Evolutionary conservation across 2,888 invertebrate genomes (phyloP), one percentile per base, ranked within the genome.

Genomic region (Xestia rhomboidea): DNA sequence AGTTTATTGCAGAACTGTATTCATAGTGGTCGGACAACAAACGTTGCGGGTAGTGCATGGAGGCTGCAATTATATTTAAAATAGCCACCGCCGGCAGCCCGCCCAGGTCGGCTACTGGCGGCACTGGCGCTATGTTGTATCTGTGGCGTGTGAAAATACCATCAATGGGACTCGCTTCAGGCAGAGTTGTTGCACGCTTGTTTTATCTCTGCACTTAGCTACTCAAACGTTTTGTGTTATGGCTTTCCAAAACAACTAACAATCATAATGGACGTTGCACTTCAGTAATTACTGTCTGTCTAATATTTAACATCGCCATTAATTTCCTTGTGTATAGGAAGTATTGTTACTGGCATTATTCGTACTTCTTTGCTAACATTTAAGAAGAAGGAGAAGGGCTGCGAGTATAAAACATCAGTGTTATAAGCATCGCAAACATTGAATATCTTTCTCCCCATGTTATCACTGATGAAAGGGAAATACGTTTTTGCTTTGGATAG

Each of bases 61-160:
- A 79, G 86, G 84, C 90, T 90, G 91, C 91, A 93, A 93, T 94
- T 93, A 93, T 89, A 91, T 92, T 92, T 89, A 92, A 92, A 94
- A 93, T 92, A 92, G 89, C 89, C 81, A 79, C 79, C 87, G 84
- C 78, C 81, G 81, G 38, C 44, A 78, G 91, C 89, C 92, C 91
- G 90, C 92, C 89, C 92, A 92, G 86, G 90, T 85, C 76, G 91
- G 79, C 86, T 85, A 82, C 87, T 77, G 79, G 74, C 77, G 66
- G 34, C 27, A 30, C 41, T 67, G 69, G 46, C 51, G 67, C 68
- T 83, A 71, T 77, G 76, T 83, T 83, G 83, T 78, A 80, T 80
- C 77, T 82, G 64, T 68, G 44, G 76, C 77, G 83, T 80, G 84
- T 83, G 79, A 85, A 88, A 86, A 82, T 84, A 80, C 69, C 71